Conservation (phyloP, 2,888 invertebrate species). For the Agelastica alni region DNA sequence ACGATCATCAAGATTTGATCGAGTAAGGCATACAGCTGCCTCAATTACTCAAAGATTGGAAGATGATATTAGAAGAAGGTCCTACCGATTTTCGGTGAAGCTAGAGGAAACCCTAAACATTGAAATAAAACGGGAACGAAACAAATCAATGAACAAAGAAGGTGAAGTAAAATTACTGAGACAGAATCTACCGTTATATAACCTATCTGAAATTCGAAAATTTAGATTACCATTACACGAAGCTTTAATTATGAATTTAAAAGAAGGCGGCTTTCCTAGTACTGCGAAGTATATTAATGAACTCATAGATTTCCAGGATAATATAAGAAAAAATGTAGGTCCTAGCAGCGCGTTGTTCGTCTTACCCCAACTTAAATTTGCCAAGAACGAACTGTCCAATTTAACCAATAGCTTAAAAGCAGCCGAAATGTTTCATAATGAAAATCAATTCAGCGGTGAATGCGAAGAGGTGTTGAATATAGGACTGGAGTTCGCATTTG, state of each 20-base stretch:
- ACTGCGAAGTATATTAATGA: conserved; percentile 61
- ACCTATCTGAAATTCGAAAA: conserved; percentile 55
- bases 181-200: conserved; percentile 50
- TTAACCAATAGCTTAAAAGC: conserved; percentile 31
- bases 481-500: conserved; percentile 55
- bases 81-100: too few species aligned
- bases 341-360: conserved; percentile 59
- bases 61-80: too few species aligned
- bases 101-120: too few species aligned
- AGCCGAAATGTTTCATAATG: conserved; percentile 40
- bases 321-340: conserved; percentile 59
- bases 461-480: conserved; percentile 56
- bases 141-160: not conserved
- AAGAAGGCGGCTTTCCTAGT: conserved; percentile 59
- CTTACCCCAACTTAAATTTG: conserved; percentile 47
- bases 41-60: too few species aligned
- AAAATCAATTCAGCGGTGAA: conserved; percentile 38
- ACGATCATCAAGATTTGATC: too few species aligned
- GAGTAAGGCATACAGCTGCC: too few species aligned
- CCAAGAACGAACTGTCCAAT: conserved; percentile 44
- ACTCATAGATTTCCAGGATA: conserved; percentile 62
- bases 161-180: conserved; percentile 46
- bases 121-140: not conserved
- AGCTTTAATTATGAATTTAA: conserved; percentile 61
- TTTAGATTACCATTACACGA: conserved; percentile 60